These are phyloP conservation scores for Procambarus clarkii DNA, from an alignment of 1,140 invertebrate genomes.

Conservation along the genomic window DNA sequence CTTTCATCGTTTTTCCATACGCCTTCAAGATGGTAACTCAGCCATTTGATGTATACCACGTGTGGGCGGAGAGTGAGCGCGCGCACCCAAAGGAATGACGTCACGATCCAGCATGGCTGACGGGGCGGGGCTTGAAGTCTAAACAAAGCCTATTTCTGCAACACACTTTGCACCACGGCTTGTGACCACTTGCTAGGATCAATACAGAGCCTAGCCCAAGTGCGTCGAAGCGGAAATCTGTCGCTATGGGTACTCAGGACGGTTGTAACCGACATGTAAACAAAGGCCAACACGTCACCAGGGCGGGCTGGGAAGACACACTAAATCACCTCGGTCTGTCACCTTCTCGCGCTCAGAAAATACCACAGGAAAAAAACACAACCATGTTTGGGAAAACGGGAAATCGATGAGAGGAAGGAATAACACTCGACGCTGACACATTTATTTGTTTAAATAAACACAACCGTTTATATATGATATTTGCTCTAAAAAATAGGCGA, in stretches of 20 bases:
- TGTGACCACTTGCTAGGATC: conserved; percentile 64
- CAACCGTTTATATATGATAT: neutral
- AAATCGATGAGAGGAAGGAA: conserved; percentile 59
- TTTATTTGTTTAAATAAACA: neutral
- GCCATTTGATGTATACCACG: conserved; percentile 54
- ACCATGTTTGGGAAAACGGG: conserved; percentile 68
- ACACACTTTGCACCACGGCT: conserved; percentile 56
- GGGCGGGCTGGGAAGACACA: conserved; percentile 37
- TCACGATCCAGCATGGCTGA: conserved; percentile 67
- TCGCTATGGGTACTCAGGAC: conserved; percentile 38
- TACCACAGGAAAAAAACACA: conserved; percentile 45
- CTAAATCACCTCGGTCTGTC: conserved; percentile 58
- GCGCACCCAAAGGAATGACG: conserved; percentile 57
- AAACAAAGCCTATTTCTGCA: conserved; percentile 69
- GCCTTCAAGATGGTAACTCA: conserved; percentile 61
- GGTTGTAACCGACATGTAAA: conserved; percentile 60
- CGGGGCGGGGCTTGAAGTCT: conserved; percentile 54
- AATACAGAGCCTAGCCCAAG: conserved; percentile 60
- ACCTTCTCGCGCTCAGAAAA: conserved; percentile 45
- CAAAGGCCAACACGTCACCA: conserved; percentile 35
- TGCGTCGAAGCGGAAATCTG: conserved; percentile 68
- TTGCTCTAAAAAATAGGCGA: neutral
- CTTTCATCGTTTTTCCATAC: conserved; percentile 57
- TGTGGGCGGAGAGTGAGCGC: conserved; percentile 63
- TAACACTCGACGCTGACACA: conserved; percentile 28